Conservation (phyloP, 2,888 invertebrate species). For the Nycteola revayana region DNA sequence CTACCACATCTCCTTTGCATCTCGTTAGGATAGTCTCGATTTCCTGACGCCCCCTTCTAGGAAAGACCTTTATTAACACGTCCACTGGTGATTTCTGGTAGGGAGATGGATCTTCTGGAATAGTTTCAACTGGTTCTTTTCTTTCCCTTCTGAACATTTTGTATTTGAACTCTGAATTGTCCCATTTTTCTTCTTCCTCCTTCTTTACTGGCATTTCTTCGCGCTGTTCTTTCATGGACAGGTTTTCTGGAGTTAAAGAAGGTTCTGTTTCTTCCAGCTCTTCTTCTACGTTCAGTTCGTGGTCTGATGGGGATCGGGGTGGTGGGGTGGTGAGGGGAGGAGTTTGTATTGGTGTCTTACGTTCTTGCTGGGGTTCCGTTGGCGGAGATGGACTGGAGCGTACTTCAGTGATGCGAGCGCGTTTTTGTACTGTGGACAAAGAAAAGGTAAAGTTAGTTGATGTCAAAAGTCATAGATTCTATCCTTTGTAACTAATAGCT, state of each 20-base stretch:
- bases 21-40: constrained; percentile 92
- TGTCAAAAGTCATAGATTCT: no score
- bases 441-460: constrained; percentile 21
- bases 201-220: constrained; percentile 74
- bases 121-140: constrained; percentile 50
- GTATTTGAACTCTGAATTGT: constrained; percentile 64
- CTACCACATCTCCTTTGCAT: constrained; percentile 94
- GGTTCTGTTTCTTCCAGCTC: constrained; percentile 78
- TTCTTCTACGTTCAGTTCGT: constrained; percentile 81
- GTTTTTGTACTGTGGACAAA: constrained; percentile 74
- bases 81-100: constrained; percentile 91
- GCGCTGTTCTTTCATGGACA: constrained; percentile 88
- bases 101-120: constrained; percentile 42
- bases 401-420: constrained; percentile 73
- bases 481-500: no score
- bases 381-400: constrained; percentile 72
- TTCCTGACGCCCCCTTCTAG: constrained; percentile 91
- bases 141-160: constrained; percentile 58
- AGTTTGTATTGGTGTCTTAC: constrained; percentile 58
- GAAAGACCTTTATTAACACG: constrained; percentile 94
- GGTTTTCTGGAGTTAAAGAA: constrained; percentile 89
- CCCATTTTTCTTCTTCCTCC: constrained; percentile 77
- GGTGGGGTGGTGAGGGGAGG: constrained; percentile 63
- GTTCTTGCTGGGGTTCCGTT: constrained; percentile 46
- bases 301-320: constrained; percentile 73